These are phyloP conservation scores for Actinopyga echinites DNA, from an alignment of 53 echinoderm and acorn worm species.

Conservation along the genomic window DNA sequence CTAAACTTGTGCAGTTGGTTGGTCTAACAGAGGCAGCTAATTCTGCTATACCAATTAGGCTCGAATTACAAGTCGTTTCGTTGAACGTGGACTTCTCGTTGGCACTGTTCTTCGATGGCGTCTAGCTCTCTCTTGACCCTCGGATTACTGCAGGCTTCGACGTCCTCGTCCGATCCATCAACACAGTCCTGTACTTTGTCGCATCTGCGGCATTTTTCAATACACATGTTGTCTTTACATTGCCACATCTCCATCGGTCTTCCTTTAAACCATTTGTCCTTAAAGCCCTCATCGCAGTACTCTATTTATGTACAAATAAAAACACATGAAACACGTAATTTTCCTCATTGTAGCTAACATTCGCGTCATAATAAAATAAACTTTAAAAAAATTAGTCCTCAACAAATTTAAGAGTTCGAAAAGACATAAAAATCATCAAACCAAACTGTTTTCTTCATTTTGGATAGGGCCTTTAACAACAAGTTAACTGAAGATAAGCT, in stretches of 20 bases:
- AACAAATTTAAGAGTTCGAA: too few species aligned
- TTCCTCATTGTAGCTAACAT: too few species aligned
- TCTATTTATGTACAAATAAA: not conserved
- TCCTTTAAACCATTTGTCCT: not conserved
- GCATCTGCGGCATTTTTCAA: not conserved
- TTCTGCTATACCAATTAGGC: too few species aligned
- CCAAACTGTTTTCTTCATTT: too few species aligned
- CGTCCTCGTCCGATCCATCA: conserved; percentile 4
- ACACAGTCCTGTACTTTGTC: not conserved
- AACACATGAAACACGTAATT: not conserved
- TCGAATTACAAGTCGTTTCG: too few species aligned
- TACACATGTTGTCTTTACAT: not conserved
- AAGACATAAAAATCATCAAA: too few species aligned
- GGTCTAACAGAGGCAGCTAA: too few species aligned
- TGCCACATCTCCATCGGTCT: not conserved
- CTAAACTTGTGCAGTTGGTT: too few species aligned
- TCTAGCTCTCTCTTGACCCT: not conserved
- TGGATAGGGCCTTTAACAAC: too few species aligned
- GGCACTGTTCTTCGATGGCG: conserved; percentile 1
- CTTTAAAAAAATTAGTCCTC: too few species aligned
- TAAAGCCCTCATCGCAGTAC: not conserved
- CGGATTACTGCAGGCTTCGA: not conserved
- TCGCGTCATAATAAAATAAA: too few species aligned
- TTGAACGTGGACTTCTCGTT: not conserved
- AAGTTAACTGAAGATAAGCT: too few species aligned